These are phyloP conservation scores for Drosophila malerkotliana DNA, from an alignment of 1,140 invertebrate genomes.

Conservation along the genomic window DNA sequence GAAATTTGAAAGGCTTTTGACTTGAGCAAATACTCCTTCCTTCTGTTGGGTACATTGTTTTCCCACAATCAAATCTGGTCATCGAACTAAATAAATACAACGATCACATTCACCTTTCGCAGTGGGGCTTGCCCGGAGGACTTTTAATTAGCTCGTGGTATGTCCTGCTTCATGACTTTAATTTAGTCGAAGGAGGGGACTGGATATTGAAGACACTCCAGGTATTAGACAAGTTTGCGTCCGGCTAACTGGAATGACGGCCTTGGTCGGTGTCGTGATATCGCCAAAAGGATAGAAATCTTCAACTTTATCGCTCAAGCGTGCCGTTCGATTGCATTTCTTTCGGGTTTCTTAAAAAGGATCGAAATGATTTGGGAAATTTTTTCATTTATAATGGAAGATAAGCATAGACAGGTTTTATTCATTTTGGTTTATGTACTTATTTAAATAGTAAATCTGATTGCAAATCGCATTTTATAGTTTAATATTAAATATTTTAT, in stretches of 20 bases:
- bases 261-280: constrained; percentile 39
- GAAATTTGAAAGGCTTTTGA: constrained; percentile 35
- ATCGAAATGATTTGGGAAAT: constrained; percentile 33
- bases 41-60: constrained; percentile 13
- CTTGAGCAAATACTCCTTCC: constrained; percentile 9
- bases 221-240: constrained; percentile 14
- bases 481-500: not conserved
- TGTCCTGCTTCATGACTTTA: constrained; percentile 36
- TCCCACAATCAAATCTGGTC: constrained; percentile 33
- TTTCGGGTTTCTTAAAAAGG: constrained; percentile 41
- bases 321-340: constrained; percentile 30
- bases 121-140: constrained; percentile 14
- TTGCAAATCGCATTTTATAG: not conserved
- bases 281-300: constrained; percentile 42
- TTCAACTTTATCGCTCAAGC: constrained; percentile 36
- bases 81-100: constrained; percentile 30
- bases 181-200: not conserved
- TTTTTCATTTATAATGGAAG: constrained; percentile 20
- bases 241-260: constrained; percentile 9
- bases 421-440: constrained; percentile 12
- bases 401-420: constrained; percentile 12
- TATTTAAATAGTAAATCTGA: constrained; percentile 2
- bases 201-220: constrained; percentile 4
- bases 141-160: constrained; percentile 41
- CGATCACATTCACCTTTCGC: constrained; percentile 32